Percentiles rank a stretch among this genome's conserved stretches.
These are phyloP conservation scores for Coptodon bakossiorum DNA, from an alignment of 2,113 vertebrate genomes.

Conservation along the genomic window DNA sequence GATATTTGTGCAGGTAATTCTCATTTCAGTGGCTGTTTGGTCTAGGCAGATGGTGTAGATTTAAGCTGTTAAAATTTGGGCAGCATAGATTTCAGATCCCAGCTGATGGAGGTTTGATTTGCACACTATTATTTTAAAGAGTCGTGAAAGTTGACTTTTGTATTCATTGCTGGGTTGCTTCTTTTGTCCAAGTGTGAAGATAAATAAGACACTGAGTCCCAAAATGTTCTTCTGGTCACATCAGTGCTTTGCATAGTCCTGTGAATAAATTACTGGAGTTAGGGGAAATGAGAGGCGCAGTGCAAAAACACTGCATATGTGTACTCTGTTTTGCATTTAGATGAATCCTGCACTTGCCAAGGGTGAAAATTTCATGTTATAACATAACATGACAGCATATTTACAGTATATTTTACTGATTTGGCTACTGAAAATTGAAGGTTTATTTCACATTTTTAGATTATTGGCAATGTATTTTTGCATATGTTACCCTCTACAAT, in stretches of 20 bases:
- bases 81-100: slow-evolving; percentile 2
- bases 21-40: slow-evolving; percentile 10
- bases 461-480: neutral
- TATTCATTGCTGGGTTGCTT: neutral
- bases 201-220: neutral
- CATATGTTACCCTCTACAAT: neutral
- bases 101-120: neutral
- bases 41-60: slow-evolving; percentile 40
- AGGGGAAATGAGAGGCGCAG: neutral
- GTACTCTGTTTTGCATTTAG: neutral
- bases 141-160: neutral
- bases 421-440: neutral
- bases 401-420: neutral
- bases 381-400: neutral
- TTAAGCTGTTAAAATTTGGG: slow-evolving; percentile 18
- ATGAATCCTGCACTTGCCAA: neutral
- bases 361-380: neutral
- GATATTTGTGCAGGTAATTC: slow-evolving; percentile 31
- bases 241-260: neutral
- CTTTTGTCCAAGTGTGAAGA: neutral
- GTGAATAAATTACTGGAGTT: neutral
- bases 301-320: neutral
- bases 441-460: neutral
- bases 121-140: neutral
- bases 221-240: neutral